These are phyloP conservation scores for Entomobrya proxima DNA, from an alignment of 2,888 invertebrate genomes.

Conservation along the genomic window DNA sequence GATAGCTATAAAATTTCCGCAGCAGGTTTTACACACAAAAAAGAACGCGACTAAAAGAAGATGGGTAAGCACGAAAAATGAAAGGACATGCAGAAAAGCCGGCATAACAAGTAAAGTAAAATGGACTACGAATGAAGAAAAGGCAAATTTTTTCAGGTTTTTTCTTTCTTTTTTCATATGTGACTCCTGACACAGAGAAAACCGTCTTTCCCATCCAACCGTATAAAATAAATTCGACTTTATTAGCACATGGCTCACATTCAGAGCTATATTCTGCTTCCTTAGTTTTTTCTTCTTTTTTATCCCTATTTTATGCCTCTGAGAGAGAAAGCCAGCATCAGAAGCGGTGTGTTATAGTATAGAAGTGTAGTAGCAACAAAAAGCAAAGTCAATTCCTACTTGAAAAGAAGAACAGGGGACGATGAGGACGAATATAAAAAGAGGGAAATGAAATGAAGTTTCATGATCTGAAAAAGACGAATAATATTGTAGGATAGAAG, in stretches of 20 bases:
- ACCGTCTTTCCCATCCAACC: conserved; percentile 57
- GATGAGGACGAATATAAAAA: conserved; percentile 12
- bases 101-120: conserved; percentile 38
- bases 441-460: conserved; percentile 46
- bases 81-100: conserved; percentile 32
- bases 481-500: conserved; percentile 30
- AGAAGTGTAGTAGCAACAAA: background rate
- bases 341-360: background rate
- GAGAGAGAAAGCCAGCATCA: background rate
- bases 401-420: conserved; percentile 26
- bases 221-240: conserved; percentile 69
- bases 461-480: conserved; percentile 57
- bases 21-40: conserved; percentile 33
- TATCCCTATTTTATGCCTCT: conserved; percentile 16
- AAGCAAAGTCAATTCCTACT: conserved; percentile 48
- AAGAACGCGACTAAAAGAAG: background rate
- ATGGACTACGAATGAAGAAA: conserved; percentile 10
- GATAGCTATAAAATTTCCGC: conserved; percentile 47
- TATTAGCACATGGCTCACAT: conserved; percentile 66
- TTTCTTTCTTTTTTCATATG: conserved; percentile 43
- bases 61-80: conserved; percentile 8
- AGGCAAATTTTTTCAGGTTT: conserved; percentile 3
- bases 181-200: conserved; percentile 55
- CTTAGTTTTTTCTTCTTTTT: conserved; percentile 39
- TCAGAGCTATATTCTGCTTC: conserved; percentile 56